Evolutionary conservation across 2,113 vertebrate genomes (phyloP).

Genomic region (Coracopsis vasa): DNA sequence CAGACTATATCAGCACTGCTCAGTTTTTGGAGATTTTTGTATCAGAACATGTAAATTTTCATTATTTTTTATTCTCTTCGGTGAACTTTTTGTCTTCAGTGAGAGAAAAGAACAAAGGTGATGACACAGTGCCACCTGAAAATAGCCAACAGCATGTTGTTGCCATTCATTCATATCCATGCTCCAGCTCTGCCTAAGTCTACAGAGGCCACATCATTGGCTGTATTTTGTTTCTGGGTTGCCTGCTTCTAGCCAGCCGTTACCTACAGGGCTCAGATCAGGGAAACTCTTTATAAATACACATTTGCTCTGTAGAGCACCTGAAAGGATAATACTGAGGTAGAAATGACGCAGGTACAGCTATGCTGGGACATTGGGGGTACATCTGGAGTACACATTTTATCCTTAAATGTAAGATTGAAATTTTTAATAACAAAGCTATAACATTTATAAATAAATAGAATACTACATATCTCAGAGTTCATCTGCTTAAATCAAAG

Average conservation of each 20-base stretch:
- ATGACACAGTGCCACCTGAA: background rate
- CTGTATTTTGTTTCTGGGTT: background rate
- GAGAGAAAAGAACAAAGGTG: background rate
- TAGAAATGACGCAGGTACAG: background rate
- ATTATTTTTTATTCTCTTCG: background rate
- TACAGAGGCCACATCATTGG: background rate
- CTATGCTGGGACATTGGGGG: background rate
- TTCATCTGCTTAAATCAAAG: background rate
- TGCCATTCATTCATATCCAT: background rate
- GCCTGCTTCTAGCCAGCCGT: background rate
- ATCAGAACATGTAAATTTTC: background rate
- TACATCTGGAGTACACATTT: background rate
- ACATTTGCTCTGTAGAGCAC: background rate
- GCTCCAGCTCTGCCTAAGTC: background rate
- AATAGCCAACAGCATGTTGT: background rate
- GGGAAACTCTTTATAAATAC: background rate
- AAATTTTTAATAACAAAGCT: background rate
- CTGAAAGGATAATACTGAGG: background rate
- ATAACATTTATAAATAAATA: background rate
- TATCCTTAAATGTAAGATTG: background rate
- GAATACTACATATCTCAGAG: background rate
- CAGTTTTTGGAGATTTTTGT: background rate
- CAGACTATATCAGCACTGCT: background rate
- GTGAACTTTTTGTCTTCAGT: background rate
- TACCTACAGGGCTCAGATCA: background rate